Conservation (phyloP, 2,797 vertebrate species). For the Loriculus beryllinus region DNA sequence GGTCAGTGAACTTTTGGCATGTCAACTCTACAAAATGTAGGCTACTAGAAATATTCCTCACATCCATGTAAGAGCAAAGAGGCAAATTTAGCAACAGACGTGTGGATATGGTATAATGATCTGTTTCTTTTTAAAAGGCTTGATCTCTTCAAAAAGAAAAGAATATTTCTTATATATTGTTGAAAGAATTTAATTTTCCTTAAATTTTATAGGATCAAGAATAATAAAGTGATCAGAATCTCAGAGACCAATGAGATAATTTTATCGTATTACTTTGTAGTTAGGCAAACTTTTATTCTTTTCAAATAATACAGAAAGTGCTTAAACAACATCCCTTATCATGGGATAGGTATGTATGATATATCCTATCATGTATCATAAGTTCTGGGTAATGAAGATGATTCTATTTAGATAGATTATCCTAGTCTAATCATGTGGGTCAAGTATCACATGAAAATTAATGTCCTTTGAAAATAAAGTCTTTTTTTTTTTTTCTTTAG, state of each 20-base stretch:
- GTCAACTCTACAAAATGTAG: conserved; percentile 16
- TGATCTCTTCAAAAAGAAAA: background rate
- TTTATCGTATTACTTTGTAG: background rate
- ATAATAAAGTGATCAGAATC: background rate
- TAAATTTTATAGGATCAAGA: background rate
- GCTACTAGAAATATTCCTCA: conserved; percentile 30
- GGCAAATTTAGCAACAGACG: background rate
- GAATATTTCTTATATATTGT: background rate
- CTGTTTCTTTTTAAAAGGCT: background rate
- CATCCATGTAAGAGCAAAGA: conserved; percentile 10
- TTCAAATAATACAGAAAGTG: background rate
- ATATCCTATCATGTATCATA: background rate
- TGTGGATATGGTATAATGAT: background rate
- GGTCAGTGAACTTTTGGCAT: conserved; percentile 51
- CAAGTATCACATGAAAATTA: background rate
- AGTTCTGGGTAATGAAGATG: background rate
- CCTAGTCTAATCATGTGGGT: background rate
- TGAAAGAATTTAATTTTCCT: background rate
- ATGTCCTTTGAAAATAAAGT: background rate
- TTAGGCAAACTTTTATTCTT: background rate
- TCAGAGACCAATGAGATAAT: background rate
- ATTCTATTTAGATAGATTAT: background rate
- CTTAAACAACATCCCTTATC: background rate
- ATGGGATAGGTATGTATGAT: background rate
- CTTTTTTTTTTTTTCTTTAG: background rate